Percentiles rank a stretch among this genome's conserved stretches.
Evolutionary conservation across 2,888 invertebrate genomes (phyloP).

Genomic region (Drosophila koepferae): DNA sequence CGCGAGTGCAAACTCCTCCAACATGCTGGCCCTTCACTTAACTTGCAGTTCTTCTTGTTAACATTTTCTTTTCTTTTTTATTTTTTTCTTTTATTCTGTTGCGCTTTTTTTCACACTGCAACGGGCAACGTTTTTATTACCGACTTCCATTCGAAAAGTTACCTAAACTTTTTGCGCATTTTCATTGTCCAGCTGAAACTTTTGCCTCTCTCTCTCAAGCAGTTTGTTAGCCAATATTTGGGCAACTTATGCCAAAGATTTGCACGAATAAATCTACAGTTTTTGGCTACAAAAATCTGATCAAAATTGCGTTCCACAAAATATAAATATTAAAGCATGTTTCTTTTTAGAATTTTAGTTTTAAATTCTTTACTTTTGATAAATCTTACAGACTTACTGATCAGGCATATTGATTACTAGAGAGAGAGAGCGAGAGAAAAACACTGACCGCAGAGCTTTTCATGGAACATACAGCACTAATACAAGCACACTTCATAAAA

Average conservation of each 20-base stretch:
- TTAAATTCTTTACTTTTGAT: not conserved
- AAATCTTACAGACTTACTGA: not conserved
- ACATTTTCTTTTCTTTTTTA: conserved; percentile 54
- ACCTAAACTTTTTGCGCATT: conserved; percentile 41
- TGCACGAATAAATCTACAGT: conserved; percentile 5
- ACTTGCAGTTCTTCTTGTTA: conserved; percentile 68
- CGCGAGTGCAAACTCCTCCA: conserved; percentile 25
- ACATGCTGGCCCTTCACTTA: conserved; percentile 21
- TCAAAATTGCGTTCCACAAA: not conserved
- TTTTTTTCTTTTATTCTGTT: conserved; percentile 20
- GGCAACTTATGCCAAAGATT: conserved; percentile 24
- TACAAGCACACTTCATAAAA: not conserved
- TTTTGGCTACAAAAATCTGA: not conserved
- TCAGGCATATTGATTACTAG: not conserved
- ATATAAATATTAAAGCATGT: conserved; percentile 1
- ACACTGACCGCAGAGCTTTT: not conserved
- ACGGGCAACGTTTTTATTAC: conserved; percentile 49
- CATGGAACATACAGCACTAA: not conserved
- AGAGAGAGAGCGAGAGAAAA: not conserved
- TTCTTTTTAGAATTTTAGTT: not conserved
- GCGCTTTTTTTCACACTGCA: conserved; percentile 41
- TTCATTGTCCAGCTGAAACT: conserved; percentile 42
- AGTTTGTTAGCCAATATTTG: conserved; percentile 55
- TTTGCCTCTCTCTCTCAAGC: conserved; percentile 53
- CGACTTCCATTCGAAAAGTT: conserved; percentile 66